A percentile compares a stretch with the other conserved stretches of the same genome.
Evolutionary conservation across 2,888 invertebrate genomes (phyloP).

Genomic region (Coronaproctus castanopsis): DNA sequence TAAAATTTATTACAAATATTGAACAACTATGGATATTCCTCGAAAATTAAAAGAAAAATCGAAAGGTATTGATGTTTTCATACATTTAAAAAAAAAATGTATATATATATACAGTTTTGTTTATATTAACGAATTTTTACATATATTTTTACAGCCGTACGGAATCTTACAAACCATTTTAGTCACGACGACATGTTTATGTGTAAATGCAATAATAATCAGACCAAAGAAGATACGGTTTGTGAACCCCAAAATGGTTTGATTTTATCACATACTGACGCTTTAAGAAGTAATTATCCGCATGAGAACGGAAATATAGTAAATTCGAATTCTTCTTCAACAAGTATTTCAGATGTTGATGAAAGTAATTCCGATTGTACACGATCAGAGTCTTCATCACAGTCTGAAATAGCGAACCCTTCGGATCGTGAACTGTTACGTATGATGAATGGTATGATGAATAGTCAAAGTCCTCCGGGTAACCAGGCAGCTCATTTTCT

Average conservation of each 20-base stretch:
- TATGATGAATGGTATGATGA: conserved; percentile 2
- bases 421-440: conserved; percentile 5
- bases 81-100: not conserved
- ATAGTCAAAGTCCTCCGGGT: conserved; percentile 4
- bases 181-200: not conserved
- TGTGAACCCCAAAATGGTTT: no score
- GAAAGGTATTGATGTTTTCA: conserved; percentile 5
- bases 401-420: conserved; percentile 10
- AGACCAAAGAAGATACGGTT: no score
- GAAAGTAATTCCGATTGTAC: conserved; percentile 15
- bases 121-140: no score
- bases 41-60: conserved; percentile 8
- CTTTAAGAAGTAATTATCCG: no score
- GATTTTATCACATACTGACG: no score
- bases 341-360: conserved; percentile 13
- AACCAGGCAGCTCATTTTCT: not conserved
- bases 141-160: not conserved
- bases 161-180: not conserved
- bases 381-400: conserved; percentile 13
- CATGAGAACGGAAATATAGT: no score
- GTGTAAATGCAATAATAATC: no score
- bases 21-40: conserved; percentile 9
- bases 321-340: no score
- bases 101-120: no score
- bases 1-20: conserved; percentile 4